Conservation (phyloP, 2,113 vertebrate genomes). For the Semnopithecus entellus region DNA sequence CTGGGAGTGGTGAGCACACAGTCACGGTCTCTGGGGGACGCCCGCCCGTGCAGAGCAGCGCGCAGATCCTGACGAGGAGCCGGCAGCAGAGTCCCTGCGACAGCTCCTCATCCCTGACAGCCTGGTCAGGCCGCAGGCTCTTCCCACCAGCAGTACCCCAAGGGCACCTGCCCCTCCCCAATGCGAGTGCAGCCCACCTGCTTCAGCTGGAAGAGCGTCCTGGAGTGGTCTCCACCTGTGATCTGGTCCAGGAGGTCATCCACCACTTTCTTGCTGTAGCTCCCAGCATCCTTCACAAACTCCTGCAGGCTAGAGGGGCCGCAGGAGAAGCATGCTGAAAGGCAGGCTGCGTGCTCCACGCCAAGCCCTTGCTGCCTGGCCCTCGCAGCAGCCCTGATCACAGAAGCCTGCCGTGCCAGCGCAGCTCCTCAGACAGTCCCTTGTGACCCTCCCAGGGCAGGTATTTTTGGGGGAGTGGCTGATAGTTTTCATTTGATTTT, state of each 20-base stretch:
- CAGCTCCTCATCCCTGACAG: too few species aligned
- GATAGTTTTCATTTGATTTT: not conserved
- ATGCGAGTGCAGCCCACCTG: slow-evolving; percentile 81
- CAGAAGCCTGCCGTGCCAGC: not conserved
- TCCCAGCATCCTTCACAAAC: slow-evolving; percentile 95
- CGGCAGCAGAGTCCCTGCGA: too few species aligned
- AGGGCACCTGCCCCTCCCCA: not conserved
- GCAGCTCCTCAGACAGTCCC: not conserved
- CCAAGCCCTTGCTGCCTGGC: not conserved
- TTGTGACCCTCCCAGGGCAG: fast-evolving
- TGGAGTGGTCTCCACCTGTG: slow-evolving; percentile 93
- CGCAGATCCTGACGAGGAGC: too few species aligned
- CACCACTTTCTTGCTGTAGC: slow-evolving; percentile 92
- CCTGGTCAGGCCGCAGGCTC: not conserved
- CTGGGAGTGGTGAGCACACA: too few species aligned
- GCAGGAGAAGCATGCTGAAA: fast-evolving
- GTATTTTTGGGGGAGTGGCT: fast-evolving
- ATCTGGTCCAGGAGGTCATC: slow-evolving; percentile 96
- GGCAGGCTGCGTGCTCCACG: fast-evolving
- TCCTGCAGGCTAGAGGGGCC: slow-evolving; percentile 91
- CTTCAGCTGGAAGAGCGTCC: slow-evolving; percentile 91
- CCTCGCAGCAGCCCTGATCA: fast-evolving
- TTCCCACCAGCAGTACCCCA: not conserved
- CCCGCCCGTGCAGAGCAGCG: too few species aligned
- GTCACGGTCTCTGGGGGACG: too few species aligned